phyloP scores from a whole-genome alignment of 2,888 invertebrate genomes.

The Marronus borbonicus region DNA sequence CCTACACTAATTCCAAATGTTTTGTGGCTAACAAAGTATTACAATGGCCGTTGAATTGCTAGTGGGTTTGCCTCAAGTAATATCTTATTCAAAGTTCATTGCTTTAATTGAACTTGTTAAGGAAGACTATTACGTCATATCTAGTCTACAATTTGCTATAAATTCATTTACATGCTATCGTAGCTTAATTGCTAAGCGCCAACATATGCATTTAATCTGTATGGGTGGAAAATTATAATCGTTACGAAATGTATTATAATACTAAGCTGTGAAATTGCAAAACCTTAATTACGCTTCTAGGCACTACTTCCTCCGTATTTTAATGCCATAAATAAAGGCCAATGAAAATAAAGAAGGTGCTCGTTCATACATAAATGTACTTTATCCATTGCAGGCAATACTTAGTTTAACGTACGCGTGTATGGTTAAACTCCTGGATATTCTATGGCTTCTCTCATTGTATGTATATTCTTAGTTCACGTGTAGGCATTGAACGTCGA shows the following conservation, averaged over 20 bases:
- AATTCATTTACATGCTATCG: constrained; percentile 17
- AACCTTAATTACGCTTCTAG: not conserved
- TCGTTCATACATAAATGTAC: not conserved
- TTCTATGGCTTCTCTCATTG: constrained; percentile 7
- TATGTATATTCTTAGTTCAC: constrained; percentile 8
- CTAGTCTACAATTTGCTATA: constrained; percentile 10
- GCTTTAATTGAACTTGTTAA: constrained; percentile 45
- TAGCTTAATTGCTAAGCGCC: not conserved
- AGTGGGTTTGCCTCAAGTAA: constrained; percentile 18
- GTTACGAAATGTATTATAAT: constrained; percentile 20
- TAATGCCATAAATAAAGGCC: not conserved
- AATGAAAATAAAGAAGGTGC: not conserved
- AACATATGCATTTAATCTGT: not conserved
- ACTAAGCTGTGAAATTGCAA: not conserved
- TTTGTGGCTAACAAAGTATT: not conserved
- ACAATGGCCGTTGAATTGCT: not conserved
- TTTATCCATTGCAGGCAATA: not conserved
- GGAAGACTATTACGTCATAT: constrained; percentile 30
- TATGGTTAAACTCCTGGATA: not conserved
- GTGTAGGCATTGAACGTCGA: constrained; percentile 17
- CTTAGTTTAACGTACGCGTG: not conserved
- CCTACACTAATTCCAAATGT: not conserved
- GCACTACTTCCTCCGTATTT: constrained; percentile 1
- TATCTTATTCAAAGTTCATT: constrained; percentile 39
- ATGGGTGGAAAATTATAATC: constrained; percentile 10